Base-by-base conservation (phyloP, 2,113 vertebrate species). In the Lophochroa leadbeateri region DNA sequence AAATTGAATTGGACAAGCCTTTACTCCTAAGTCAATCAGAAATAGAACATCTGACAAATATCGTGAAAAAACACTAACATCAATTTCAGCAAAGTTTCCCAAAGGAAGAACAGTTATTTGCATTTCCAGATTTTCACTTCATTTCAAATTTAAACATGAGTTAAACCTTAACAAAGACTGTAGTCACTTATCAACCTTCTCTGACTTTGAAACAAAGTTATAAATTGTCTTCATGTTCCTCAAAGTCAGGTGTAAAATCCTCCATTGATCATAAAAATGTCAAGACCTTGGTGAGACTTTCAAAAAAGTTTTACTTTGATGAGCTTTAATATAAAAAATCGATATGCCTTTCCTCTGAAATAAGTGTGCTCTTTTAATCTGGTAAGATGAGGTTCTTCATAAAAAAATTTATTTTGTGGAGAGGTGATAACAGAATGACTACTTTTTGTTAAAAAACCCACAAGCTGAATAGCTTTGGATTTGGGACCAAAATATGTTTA, bases 21-120 rank as follows among this genome's bases (percentile, higher is more conserved):
- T 92, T 57, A 12, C 50, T 80, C 29, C 19, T 82, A 69, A 86
- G 41, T 72, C n/a, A 86, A 20, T 82, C 83, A 92, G 53, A 83
- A 43, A 80, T 5, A 46, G 41, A 74, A 86, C 23, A 72, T 60
- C 47, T 88, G 67, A 94, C 27, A 88, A 86, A 94, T 80, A 69
- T 39, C 0, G 0, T 63, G 72, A 88, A 64, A 21, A 84, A 92
- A 89, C 24, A 58, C 11, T 57, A 25, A 17, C 12, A 21, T 24
- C 0, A 0, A 77, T 53, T 88, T 92, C 18, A 82, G 5, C 14
- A 31, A 43, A 57, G 24, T 25, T 84, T 89, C 74, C 65, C 82
- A 82, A 61, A 69, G 53, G 53, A 82, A 81, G 37, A 80, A 55
- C 4, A 69, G 41, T 47, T 74, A 82, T 61, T 88, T 92, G 13